These are phyloP conservation scores for Bergia sp. DNA, from an alignment of 92 coral and sea anemone species.

Conservation along the genomic window DNA sequence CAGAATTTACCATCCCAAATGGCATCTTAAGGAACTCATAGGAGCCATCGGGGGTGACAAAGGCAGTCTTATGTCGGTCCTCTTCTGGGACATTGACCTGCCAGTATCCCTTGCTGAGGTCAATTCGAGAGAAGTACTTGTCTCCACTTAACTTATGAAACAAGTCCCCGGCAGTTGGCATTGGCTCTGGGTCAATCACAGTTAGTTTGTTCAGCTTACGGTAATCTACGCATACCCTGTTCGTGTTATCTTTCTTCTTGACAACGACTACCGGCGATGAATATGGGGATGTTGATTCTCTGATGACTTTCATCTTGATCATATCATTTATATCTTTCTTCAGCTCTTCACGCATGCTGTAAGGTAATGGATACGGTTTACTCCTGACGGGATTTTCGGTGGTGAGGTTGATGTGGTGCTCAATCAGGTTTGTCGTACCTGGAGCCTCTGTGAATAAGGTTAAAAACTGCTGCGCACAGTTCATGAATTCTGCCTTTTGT, in stretches of 20 bases:
- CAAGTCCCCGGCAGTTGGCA: slow-evolving; percentile 48
- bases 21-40: too few species aligned
- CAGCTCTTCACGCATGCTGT: too few species aligned
- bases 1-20: slow-evolving; percentile 49
- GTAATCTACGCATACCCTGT: slow-evolving; percentile 58
- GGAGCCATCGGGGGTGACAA: slow-evolving; percentile 50
- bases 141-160: slow-evolving; percentile 43
- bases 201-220: slow-evolving; percentile 55
- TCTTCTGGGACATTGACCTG: slow-evolving; percentile 39
- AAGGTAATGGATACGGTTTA: slow-evolving; percentile 64
- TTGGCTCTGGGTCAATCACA: slow-evolving; percentile 53
- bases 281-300: slow-evolving; percentile 59
- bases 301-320: slow-evolving; percentile 60
- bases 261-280: slow-evolving; percentile 61
- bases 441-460: slow-evolving; percentile 54
- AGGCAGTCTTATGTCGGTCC: slow-evolving; percentile 43
- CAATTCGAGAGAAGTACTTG: slow-evolving; percentile 38
- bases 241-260: slow-evolving; percentile 50
- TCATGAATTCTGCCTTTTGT: too few species aligned
- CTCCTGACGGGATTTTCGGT: slow-evolving; percentile 54
- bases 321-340: too few species aligned
- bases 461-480: too few species aligned
- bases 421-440: slow-evolving; percentile 46
- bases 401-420: slow-evolving; percentile 48
- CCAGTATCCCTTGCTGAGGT: slow-evolving; percentile 54